Percentiles rank a stretch among this genome's conserved stretches.
Evolutionary conservation across 2,797 vertebrate species (phyloP).

Genomic region (Heliangelus exortis): DNA sequence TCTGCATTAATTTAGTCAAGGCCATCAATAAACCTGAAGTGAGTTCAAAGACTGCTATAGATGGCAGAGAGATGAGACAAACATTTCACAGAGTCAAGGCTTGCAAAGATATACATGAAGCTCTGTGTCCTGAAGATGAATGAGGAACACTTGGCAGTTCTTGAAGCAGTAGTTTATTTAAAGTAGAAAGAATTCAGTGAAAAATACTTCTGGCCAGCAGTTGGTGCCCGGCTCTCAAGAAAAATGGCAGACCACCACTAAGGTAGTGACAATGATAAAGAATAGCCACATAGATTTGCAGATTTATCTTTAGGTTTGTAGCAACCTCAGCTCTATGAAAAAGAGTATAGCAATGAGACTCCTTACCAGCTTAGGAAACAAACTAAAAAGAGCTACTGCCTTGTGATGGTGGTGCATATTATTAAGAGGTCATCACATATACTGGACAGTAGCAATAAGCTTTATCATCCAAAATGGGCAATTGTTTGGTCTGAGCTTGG

Average conservation of each 20-base stretch:
- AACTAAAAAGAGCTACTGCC: neutral
- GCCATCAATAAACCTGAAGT: constrained; percentile 64
- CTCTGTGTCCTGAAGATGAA: constrained; percentile 84
- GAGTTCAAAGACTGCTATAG: constrained; percentile 63
- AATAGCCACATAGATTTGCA: constrained; percentile 82
- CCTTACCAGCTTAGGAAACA: constrained; percentile 26
- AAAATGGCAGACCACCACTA: constrained; percentile 87
- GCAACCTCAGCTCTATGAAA: constrained; percentile 53
- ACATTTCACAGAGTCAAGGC: constrained; percentile 67
- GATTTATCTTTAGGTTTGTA: constrained; percentile 84
- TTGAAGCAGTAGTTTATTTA: constrained; percentile 91
- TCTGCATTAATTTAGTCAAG: constrained; percentile 62
- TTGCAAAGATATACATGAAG: constrained; percentile 55
- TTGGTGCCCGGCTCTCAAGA: constrained; percentile 86
- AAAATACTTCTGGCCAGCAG: constrained; percentile 90
- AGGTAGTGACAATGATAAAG: constrained; percentile 89
- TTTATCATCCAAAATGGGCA: constrained; percentile 39
- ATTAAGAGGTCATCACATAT: constrained; percentile 24
- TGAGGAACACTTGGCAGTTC: constrained; percentile 84
- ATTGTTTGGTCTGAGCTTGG: neutral
- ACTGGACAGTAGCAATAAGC: neutral
- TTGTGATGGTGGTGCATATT: constrained; percentile 6
- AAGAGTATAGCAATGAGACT: neutral
- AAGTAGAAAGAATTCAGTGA: constrained; percentile 88
- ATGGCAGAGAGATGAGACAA: constrained; percentile 61